phyloP scores from a whole-genome alignment of 1,140 invertebrate species.

The Drosophila jambulina region DNA sequence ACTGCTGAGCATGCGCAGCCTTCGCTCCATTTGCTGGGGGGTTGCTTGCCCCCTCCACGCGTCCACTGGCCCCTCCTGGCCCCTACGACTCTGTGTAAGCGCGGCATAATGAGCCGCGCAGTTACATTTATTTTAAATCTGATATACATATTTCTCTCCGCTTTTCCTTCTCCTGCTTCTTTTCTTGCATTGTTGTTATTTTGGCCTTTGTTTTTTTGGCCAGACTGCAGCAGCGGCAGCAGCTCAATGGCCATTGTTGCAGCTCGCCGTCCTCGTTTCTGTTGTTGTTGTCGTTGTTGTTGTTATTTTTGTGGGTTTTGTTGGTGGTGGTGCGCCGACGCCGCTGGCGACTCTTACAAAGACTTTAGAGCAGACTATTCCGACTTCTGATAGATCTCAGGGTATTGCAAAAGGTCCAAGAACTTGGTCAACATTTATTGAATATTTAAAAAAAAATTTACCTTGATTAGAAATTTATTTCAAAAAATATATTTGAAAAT shows the following conservation, averaged over 20 bases:
- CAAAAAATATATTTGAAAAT: background rate
- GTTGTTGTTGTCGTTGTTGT: slow-evolving; percentile 52
- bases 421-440: background rate
- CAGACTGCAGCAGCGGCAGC: slow-evolving; percentile 60
- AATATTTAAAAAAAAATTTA: background rate
- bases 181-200: slow-evolving; percentile 64
- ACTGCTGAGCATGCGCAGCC: slow-evolving; percentile 76
- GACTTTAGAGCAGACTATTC: slow-evolving; percentile 60
- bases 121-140: slow-evolving; percentile 84
- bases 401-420: slow-evolving; percentile 25
- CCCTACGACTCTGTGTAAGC: slow-evolving; percentile 62
- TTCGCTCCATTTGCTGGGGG: slow-evolving; percentile 53
- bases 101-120: slow-evolving; percentile 82
- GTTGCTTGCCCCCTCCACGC: slow-evolving; percentile 4
- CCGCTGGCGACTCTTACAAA: slow-evolving; percentile 71
- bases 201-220: slow-evolving; percentile 69
- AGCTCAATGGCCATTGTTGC: slow-evolving; percentile 62
- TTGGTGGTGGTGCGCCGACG: slow-evolving; percentile 53
- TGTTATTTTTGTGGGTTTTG: slow-evolving; percentile 27
- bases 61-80: background rate
- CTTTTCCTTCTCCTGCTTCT: slow-evolving; percentile 34
- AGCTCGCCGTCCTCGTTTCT: slow-evolving; percentile 63
- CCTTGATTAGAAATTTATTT: too few relatives aligned
- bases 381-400: slow-evolving; percentile 66
- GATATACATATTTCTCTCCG: slow-evolving; percentile 81